A percentile compares a stretch with the other conserved stretches of the same genome.
Evolutionary conservation across 2,113 vertebrate genomes (phyloP).

Genomic region (Noturus placidus): DNA sequence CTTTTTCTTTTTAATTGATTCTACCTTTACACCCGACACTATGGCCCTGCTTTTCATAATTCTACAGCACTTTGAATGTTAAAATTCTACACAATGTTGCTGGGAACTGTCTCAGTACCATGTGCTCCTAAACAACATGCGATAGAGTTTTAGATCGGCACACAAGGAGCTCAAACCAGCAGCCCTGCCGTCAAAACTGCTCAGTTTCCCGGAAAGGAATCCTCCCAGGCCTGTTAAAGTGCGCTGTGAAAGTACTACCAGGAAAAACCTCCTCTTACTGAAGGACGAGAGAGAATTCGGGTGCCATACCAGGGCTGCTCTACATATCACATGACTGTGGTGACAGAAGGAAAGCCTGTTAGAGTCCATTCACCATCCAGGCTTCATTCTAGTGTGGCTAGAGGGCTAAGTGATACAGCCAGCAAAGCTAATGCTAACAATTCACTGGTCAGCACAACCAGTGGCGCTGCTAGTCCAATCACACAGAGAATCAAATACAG

Average conservation of each 20-base stretch:
- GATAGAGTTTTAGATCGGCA: not conserved
- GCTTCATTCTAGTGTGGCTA: slow-evolving; percentile 4
- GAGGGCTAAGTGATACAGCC: not conserved
- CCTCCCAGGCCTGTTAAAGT: not conserved
- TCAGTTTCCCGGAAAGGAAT: not conserved
- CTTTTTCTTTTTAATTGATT: not conserved
- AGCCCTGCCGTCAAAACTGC: not conserved
- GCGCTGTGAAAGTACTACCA: not conserved
- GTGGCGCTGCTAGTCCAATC: not conserved
- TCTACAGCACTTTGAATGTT: not conserved
- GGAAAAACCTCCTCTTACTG: not conserved
- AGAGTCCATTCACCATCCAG: not conserved
- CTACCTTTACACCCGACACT: not conserved
- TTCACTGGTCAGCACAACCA: not conserved
- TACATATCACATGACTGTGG: not conserved
- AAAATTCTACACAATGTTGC: not conserved
- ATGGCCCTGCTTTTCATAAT: not conserved
- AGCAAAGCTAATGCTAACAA: not conserved
- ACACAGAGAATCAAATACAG: not conserved
- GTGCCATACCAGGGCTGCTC: not conserved
- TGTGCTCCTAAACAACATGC: not conserved
- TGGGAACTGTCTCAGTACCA: not conserved
- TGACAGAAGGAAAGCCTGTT: not conserved
- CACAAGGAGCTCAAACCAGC: not conserved
- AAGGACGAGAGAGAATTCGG: not conserved